These are phyloP conservation scores for Urophycis tenuis DNA, from an alignment of 2,797 vertebrate genomes.

Conservation along the genomic window DNA sequence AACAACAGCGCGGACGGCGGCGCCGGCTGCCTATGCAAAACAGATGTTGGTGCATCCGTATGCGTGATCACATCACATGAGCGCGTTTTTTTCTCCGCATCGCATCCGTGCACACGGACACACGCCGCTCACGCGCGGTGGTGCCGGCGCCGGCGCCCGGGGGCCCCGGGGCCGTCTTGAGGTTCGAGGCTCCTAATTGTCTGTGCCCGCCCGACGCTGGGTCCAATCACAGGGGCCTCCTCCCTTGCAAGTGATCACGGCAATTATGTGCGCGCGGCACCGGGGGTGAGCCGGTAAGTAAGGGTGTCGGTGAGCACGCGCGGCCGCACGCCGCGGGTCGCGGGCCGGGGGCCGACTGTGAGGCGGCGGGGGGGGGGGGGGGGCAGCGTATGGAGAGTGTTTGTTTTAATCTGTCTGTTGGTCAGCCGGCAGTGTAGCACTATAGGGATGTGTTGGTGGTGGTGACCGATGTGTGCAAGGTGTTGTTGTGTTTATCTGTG, in stretches of 20 bases:
- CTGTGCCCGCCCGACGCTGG: background rate
- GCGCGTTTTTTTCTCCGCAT: slow-evolving; percentile 24
- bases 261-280: slow-evolving; percentile 53
- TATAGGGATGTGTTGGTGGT: background rate
- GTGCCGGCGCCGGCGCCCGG: no score
- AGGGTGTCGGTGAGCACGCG: slow-evolving; percentile 47
- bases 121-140: background rate
- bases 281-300: slow-evolving; percentile 24
- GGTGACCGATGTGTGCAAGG: background rate
- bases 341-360: no score
- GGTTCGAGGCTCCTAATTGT: slow-evolving; percentile 1
- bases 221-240: slow-evolving; percentile 30
- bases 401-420: background rate
- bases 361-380: no score
- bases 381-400: no score
- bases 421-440: background rate
- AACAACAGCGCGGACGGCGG: slow-evolving; percentile 24
- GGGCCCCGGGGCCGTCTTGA: background rate
- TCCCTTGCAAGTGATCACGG: slow-evolving; percentile 59
- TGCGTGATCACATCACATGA: slow-evolving; percentile 62
- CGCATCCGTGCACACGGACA: background rate
- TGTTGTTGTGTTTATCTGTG: no score
- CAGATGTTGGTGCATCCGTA: slow-evolving; percentile 55
- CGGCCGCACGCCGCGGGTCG: slow-evolving; percentile 21
- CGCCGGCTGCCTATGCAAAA: slow-evolving; percentile 16